Conservation (phyloP, 2,797 vertebrate species). For the Acanthornis magna region DNA sequence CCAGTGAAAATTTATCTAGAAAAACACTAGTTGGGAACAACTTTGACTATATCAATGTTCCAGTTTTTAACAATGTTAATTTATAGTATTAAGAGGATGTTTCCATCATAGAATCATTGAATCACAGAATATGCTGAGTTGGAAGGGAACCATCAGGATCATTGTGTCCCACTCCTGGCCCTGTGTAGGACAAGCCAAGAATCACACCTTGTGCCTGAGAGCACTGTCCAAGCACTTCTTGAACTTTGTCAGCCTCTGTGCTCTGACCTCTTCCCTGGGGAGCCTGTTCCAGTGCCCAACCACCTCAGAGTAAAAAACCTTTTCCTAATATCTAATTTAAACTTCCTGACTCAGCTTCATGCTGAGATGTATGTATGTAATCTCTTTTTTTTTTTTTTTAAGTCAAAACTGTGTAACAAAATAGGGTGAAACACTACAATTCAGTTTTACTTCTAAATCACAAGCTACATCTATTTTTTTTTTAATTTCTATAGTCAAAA, state of each 20-base stretch:
- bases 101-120: not conserved
- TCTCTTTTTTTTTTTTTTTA: not conserved
- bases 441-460: not conserved
- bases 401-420: not conserved
- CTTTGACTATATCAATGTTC: not conserved
- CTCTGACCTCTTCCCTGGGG: not conserved
- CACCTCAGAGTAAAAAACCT: not conserved
- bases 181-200: not conserved
- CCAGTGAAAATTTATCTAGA: not conserved
- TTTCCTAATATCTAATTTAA: not conserved
- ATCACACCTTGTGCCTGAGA: not conserved
- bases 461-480: not conserved
- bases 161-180: not conserved
- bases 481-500: not conserved
- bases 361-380: not conserved
- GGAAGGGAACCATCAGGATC: rapidly evolving
- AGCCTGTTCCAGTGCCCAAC: not conserved
- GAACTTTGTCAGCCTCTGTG: not conserved
- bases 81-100: not conserved
- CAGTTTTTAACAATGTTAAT: not conserved
- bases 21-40: not conserved
- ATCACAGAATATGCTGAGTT: not conserved
- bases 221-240: rapidly evolving
- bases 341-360: not conserved
- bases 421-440: not conserved